Evolutionary conservation across 2,113 vertebrate species (phyloP), one percentile per base, ranked within the genome.

Genomic region (Podilymbus podiceps): DNA sequence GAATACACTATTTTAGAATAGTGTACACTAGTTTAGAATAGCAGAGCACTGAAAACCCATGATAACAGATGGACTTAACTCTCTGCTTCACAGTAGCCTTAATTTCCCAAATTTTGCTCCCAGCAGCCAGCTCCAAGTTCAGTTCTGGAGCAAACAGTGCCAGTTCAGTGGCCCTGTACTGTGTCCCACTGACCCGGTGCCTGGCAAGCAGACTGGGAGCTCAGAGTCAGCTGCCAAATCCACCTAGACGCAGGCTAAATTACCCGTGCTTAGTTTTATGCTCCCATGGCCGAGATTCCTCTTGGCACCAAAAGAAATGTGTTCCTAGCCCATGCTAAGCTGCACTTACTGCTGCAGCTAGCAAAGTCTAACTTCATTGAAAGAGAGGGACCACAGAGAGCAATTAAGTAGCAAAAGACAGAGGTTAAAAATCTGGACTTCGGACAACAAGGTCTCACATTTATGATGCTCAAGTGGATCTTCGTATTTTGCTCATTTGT

Each of bases 371-470:
- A 19, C 25, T n/a, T 23, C 1, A 5, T 3, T 56, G n/a, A 44
- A 11, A 74, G 24, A 85, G 58, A 56, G 27, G 18, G 30, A 40
- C 30, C 52, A 33, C 33, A 58, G 62, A 60, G 38, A 33, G 10
- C 1, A n/a, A 71, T 33, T 20, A 33, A 64, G 11, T 1, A 62
- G 53, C n/a, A 53, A 40, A 91, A 66, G 25, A 44, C 42, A 71
- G 31, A 92, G 38, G 21, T 40, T 73, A 8, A 71, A 88, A 69
- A 30, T 27, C 71, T 50, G 22, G 33, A 85, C 83, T 28, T 64
- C 1, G 1, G 24, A 20, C 0, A 0, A 74, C 5, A 79, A 79
- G 52, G 52, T 21, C 73, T 58, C 35, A 44, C 5, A 6, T 62
- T 92, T 52, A 18, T 44, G 49, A 58, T 50, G 56, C 24, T 35